Conservation (phyloP, 2,113 vertebrate species). For the Ornithorhynchus anatinus region DNA sequence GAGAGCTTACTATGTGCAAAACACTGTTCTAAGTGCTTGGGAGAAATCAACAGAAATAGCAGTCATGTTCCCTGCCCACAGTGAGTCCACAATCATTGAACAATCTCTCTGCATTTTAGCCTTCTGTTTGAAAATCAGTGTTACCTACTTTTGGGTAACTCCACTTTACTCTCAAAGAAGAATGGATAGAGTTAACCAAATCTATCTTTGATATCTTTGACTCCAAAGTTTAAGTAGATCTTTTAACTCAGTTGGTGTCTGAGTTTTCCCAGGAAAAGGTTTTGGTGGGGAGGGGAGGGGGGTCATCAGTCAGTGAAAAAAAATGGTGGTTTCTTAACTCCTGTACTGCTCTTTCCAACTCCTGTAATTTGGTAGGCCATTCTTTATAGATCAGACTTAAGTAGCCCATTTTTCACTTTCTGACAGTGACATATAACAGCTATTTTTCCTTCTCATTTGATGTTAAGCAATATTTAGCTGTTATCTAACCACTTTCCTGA, state of each 20-base stretch:
- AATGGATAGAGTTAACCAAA: background rate
- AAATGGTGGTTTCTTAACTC: constrained; percentile 16
- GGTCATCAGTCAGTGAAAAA: constrained; percentile 30
- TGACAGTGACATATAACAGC: constrained; percentile 44
- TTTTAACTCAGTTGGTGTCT: constrained; percentile 37
- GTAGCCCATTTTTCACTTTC: background rate
- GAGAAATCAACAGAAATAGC: too few relatives aligned
- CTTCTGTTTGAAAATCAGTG: background rate
- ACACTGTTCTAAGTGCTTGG: too few relatives aligned
- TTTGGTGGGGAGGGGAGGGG: constrained; percentile 24
- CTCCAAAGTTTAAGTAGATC: background rate
- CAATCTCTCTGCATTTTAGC: background rate
- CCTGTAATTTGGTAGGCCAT: background rate
- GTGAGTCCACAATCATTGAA: too few relatives aligned
- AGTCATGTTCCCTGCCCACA: too few relatives aligned
- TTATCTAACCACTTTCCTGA: constrained; percentile 25
- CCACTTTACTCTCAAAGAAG: background rate
- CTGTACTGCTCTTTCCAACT: constrained; percentile 30
- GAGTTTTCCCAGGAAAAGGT: constrained; percentile 20
- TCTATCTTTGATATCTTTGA: background rate
- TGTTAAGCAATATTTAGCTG: background rate
- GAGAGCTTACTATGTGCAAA: too few relatives aligned
- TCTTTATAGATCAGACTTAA: constrained; percentile 21
- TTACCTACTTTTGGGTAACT: background rate
- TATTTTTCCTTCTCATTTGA: background rate